Evolutionary conservation across 2,888 invertebrate species (phyloP), one percentile per base, ranked within the genome.

Genomic region (Drosophila subquinaria): DNA sequence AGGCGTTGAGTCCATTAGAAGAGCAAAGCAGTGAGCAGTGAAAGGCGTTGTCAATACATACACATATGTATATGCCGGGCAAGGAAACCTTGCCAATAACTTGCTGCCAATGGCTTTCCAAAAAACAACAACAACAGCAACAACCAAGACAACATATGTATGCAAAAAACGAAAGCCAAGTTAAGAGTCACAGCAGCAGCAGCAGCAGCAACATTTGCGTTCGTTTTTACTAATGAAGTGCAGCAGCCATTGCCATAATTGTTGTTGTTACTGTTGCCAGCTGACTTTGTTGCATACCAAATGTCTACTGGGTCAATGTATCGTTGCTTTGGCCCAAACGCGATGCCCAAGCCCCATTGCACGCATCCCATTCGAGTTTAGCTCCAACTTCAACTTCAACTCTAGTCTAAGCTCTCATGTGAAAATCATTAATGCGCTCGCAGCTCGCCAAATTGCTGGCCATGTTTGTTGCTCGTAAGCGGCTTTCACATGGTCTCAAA

Each of bases 301-400:
- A 82, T 87, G 78, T 82, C 82, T 73, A 87, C 61, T 89, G 87
- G 89, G 88, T 89, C 89, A 85, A 89, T 84, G 85, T 80, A 87
- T 89, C 84, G 81, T 55, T 52, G 52, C 5, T 60, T 68, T 61
- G 69, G 63, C 69, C 65, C 64, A 81, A 55, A 65, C 83, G 36
- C 36, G 17, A 57, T 66, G 50, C 66, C 63, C 64, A 64, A 40
- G 45, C 17, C 67, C 43, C 60, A 71, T 33, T 55, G 73, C 69
- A 73, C 59, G 53, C 73, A 76, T 65, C 59, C 64, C 52, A 52
- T 53, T 4, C 33, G 47, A 47, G 40, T 61, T 27, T 63, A 23
- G 40, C n/a, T 40, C 8, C n/a, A 0, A 5, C 36, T 36, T 13
- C 38, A 38, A 23, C n/a, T 13, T 56, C 67, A 55, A 50, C 62